phyloP scores from a whole-genome alignment of 30 jellyfish, hydroid and myxozoan species.

The Rhopilema esculentum region DNA sequence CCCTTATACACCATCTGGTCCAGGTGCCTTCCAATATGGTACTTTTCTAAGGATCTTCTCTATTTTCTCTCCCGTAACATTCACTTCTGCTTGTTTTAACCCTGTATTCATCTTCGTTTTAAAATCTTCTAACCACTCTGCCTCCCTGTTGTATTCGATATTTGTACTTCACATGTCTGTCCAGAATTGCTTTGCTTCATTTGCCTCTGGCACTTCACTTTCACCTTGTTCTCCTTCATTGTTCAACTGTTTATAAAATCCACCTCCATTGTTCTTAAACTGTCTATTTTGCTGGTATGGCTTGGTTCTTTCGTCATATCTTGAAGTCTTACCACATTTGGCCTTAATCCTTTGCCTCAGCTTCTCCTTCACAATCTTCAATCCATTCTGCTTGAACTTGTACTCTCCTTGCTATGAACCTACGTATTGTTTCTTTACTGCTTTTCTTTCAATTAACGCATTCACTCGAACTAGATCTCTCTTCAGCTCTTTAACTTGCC shows the following conservation, averaged over 20 bases:
- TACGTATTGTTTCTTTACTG: background rate
- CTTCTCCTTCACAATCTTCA: conserved; percentile 20
- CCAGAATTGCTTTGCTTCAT: conserved; percentile 22
- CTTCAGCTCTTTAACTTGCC: conserved; percentile 32
- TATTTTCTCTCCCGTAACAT: background rate
- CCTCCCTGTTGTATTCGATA: background rate
- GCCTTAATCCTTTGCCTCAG: background rate
- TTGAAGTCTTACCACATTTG: background rate
- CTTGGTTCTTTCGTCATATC: conserved; percentile 18
- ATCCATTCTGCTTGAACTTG: conserved; percentile 1
- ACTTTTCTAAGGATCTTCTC: background rate
- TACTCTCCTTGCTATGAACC: background rate
- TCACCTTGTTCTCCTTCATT: background rate
- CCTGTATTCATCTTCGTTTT: background rate
- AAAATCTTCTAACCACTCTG: conserved; percentile 3
- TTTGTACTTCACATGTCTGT: conserved; percentile 15
- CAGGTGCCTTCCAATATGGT: conserved; percentile 1
- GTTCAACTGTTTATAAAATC: conserved; percentile 7
- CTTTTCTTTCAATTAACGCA: background rate
- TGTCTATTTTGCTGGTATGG: conserved; percentile 26
- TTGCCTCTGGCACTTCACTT: conserved; percentile 12
- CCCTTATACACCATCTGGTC: conserved; percentile 5
- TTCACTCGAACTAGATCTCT: conserved; percentile 30
- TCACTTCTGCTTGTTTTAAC: background rate
- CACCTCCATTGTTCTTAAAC: conserved; percentile 22